Evolutionary conservation across 2,797 vertebrate genomes (phyloP).

Genomic region (Leontocebus nigricollis): DNA sequence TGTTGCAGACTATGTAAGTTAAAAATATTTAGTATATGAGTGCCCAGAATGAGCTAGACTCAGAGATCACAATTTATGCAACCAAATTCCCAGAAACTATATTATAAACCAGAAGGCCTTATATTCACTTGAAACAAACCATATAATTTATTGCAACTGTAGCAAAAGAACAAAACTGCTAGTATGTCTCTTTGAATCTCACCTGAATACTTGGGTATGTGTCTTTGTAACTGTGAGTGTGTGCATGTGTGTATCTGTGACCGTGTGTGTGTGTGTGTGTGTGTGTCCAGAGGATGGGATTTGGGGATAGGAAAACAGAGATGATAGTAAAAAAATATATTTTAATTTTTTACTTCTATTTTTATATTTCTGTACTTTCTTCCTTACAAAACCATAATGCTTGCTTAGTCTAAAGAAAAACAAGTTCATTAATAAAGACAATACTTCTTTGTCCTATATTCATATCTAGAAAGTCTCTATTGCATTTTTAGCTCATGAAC

Average conservation of each 20-base stretch:
- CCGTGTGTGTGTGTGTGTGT: neutral
- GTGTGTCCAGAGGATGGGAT: neutral
- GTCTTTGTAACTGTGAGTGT: neutral
- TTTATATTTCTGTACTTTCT: neutral
- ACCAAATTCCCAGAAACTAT: neutral
- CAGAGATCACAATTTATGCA: neutral
- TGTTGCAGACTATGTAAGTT: accelerated
- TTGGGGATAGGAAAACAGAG: neutral
- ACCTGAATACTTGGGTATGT: neutral
- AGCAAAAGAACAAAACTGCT: neutral
- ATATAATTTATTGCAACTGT: neutral
- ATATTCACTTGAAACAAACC: no score
- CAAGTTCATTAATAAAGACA: neutral
- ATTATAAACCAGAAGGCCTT: no score
- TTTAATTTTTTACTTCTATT: neutral
- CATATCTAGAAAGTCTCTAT: neutral
- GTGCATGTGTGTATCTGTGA: neutral
- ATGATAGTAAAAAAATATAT: neutral
- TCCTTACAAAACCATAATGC: neutral
- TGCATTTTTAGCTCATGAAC: neutral
- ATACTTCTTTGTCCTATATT: accelerated
- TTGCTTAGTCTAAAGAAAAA: neutral
- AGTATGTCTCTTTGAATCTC: neutral
- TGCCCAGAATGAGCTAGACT: neutral
- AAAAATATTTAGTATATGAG: no score